Evolutionary conservation across 1,140 invertebrate genomes (phyloP), one percentile per base, ranked within the genome.

Genomic region (Drosophila virilis): DNA sequence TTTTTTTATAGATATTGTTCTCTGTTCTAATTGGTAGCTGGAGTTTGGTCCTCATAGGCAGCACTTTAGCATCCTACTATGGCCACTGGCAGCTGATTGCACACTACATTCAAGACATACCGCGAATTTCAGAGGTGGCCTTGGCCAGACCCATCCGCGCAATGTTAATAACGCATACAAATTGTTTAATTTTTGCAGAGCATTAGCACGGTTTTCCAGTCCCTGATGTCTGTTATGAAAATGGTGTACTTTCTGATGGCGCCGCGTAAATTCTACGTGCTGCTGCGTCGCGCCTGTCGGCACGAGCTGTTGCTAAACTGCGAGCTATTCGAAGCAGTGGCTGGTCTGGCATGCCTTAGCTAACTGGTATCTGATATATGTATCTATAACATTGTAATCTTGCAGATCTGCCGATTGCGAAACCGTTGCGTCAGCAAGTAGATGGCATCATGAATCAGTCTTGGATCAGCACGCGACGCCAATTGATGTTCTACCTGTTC

Each of bases 191-290:
- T 58, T 51, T 74, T 33, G 8, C 65, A 91, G 90, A 66, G 74
- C 8, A 58, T 86, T 46, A 77, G 79, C 51, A 90, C 85, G 0
- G 73, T 80, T 1, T 60, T 91, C 1, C 80, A 84, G 72, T 81
- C 84, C 0, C n/a, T 81, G 0, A 77, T 82, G 13, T 83, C 90
- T 6, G 43, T 84, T 35, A 42, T 77, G 5, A 91, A 91, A 51
- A 78, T 91, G 85, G 48, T 84, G 15, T 91, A 88, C 40, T 88
- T 61, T 50, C 77, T 91, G 0, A 61, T 79, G 22, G 71, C 74
- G 9, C 82, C 91, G 17, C 65, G 52, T 0, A 71, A 64, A 33
- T 74, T 91, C 8, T 81, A 77, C 48, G 17, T 59, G 8, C 55
- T 91, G 7, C 15, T 91, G 15, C 52, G 73, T 17, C 54, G 17